Base-by-base conservation (phyloP, 2,113 vertebrate genomes). In the Chloropsis hardwickii region DNA sequence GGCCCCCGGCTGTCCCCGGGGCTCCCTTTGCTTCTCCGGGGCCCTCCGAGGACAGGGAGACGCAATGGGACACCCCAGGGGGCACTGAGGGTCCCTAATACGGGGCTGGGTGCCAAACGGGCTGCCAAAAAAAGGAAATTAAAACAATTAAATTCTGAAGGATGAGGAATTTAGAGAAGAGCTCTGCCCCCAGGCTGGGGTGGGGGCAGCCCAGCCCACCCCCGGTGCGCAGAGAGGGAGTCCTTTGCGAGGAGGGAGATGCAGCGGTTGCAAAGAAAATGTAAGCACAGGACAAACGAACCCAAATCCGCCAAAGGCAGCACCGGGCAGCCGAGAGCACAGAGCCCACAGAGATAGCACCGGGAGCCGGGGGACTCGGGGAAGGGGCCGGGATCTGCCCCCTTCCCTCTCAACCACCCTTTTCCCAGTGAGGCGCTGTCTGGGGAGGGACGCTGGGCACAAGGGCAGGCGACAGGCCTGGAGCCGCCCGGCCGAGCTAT, bases 321-420 rank as follows among this genome's bases (percentile, higher is more conserved):
- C 45, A 17, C 29, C 4, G 22, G 67, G 35, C 35, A 79, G 60
- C 62, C 10, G 17, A 54, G 39, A 65, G 69, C 42, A 12, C 14
- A 13, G 72, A 73, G n/a, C 31, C 60, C 7, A 1, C 25, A 14
- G 33, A 65, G 69, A 70, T 45, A 56, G 19, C 58, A 11, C 14
- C 10, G 31, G 24, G 42, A 6, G 2, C 31, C 9, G 10, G 4
- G 16, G 27, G 9, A 3, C 21, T 8, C 12, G 9, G 13, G 11
- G 11, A 2, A 11, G 4, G 8, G 10, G 2, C 2, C 1, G 3
- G 11, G 17, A 54, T 31, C 27, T 50, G 17, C 3, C 9, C 13
- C 11, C 8, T 78, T 62, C 23, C 25, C 3, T 66, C 70, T 66
- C 62, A 76, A 12, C 16, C 27, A 54, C 9, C 24, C 42, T 5